Conservation (phyloP, 2,888 invertebrate species). For the Dicroscelio sp. region DNA sequence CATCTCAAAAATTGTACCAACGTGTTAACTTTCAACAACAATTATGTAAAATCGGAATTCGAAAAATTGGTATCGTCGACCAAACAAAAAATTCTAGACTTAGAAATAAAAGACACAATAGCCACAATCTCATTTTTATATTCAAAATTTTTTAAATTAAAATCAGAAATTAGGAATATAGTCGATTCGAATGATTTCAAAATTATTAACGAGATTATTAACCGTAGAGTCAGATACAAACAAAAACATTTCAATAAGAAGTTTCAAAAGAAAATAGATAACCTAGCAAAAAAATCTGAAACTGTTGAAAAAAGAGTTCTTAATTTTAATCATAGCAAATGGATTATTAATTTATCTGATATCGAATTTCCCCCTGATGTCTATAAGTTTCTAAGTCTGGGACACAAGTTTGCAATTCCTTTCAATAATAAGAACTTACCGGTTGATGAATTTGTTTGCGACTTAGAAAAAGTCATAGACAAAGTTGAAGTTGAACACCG, state of each 20-base stretch:
- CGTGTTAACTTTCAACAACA: too few species aligned
- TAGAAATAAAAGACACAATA: too few species aligned
- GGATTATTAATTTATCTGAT: slow-evolving; percentile 17
- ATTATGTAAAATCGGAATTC: too few species aligned
- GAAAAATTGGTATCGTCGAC: too few species aligned
- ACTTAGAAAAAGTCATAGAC: slow-evolving; percentile 3
- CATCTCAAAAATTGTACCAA: too few species aligned
- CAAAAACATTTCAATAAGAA: background rate
- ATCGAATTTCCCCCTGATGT: slow-evolving; percentile 4
- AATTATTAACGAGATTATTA: too few species aligned
- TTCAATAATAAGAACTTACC: slow-evolving; percentile 19
- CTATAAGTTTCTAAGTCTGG: slow-evolving; percentile 19
- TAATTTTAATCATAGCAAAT: background rate
- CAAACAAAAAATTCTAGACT: too few species aligned
- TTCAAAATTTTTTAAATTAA: too few species aligned
- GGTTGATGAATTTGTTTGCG: slow-evolving; percentile 10
- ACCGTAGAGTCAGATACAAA: background rate
- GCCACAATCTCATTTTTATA: too few species aligned
- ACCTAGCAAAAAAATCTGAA: background rate
- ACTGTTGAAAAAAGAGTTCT: background rate
- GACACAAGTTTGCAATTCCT: slow-evolving; percentile 14
- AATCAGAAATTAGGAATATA: too few species aligned
- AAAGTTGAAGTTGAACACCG: background rate
- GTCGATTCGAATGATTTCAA: too few species aligned
- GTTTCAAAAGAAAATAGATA: background rate